Base-by-base conservation (phyloP, 2,888 invertebrate species). In the Acanthosepion esculentum region DNA sequence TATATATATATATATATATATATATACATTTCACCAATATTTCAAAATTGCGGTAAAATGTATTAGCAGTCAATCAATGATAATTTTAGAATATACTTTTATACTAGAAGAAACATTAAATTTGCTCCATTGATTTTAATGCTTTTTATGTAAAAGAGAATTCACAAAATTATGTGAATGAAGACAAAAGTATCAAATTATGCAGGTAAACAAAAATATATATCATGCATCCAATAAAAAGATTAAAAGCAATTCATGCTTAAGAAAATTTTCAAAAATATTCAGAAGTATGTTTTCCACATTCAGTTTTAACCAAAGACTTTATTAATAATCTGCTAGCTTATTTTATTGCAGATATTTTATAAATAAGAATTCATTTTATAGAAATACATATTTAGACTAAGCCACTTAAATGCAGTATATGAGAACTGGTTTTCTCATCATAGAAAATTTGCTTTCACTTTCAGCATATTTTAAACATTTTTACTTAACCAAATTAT, bases 211-310 rank as follows among this genome's bases (percentile, higher is more conserved):
- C 78, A 78, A 78, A 59, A 78, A 78, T 78, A 78, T 78, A 78
- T 78, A 78, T 78, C 78, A 78, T 78, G 78, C 78, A n/a, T 78
- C n/a, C 78, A 78, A 78, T 78, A n/a, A 78, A 78, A 78, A 78
- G 78, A 78, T 78, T 78, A 15, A 78, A 78, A n/a, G n/a, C 78
- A 78, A 78, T 78, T 33, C 78, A 78, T 78, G 78, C 78, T n/a
- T 33, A 33, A 78, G 15, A 78, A 78, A 78, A 33, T n/a, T 78
- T n/a, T n/a, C 10, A n/a, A n/a, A 59, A 78, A 23, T 78, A 33
- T 78, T 78, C 78, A 78, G 33, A 78, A 78, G 78, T 33, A 78
- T 78, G n/a, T 78, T 78, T 78, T 78, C 78, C n/a, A 78, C 33
- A 78, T 78, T 78, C 78, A 78, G 78, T 33, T 78, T 41, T 78